These are phyloP conservation scores for Druon quercuslanigerum DNA, from an alignment of 1,140 invertebrate genomes.

Conservation along the genomic window DNA sequence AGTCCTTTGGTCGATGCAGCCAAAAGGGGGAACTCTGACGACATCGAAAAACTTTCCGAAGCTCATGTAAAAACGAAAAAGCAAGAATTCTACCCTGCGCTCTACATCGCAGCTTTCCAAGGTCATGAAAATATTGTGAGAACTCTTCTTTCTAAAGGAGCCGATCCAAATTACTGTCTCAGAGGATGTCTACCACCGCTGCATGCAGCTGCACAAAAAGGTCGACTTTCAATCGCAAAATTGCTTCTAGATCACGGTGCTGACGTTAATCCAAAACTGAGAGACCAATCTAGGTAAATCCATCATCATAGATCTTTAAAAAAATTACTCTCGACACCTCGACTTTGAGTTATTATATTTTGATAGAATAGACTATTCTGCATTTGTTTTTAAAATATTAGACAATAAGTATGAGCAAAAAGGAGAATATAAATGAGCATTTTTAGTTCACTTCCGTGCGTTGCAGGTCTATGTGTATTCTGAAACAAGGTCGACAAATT, in stretches of 20 bases:
- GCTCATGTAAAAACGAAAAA: not conserved
- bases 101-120: not conserved
- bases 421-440: too few species aligned
- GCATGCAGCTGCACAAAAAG: conserved; percentile 3
- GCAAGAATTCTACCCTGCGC: not conserved
- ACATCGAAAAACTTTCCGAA: not conserved
- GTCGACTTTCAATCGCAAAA: not conserved
- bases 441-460: too few species aligned
- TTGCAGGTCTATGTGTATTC: too few species aligned
- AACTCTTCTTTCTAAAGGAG: not conserved
- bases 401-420: too few species aligned
- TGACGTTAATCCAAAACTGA: not conserved
- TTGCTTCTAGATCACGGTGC: not conserved
- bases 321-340: too few species aligned
- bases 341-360: too few species aligned
- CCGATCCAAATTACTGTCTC: not conserved
- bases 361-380: too few species aligned
- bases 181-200: not conserved
- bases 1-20: not conserved
- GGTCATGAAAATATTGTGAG: not conserved
- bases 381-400: too few species aligned
- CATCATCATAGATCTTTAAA: too few species aligned
- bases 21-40: not conserved
- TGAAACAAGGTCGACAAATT: too few species aligned
- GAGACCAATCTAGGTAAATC: not conserved